Evolutionary conservation across 2,113 vertebrate species (phyloP).

Genomic region (Triplophysa dalaica): DNA sequence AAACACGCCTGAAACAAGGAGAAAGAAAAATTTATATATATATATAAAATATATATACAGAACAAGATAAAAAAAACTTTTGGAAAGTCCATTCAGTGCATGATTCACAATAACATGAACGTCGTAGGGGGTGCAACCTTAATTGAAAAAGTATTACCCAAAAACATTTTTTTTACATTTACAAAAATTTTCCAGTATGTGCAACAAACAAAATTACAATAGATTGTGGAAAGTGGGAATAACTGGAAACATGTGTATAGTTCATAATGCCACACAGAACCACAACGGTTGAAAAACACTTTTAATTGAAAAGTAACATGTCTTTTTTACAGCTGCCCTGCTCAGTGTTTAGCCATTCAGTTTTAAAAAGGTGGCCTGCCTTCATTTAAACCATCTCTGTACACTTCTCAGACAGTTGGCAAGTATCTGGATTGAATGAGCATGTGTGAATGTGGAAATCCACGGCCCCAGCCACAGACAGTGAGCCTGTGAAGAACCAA

Average conservation of each 20-base stretch:
- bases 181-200: too few relatives aligned
- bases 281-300: too few relatives aligned
- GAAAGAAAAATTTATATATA: background rate
- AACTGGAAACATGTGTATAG: too few relatives aligned
- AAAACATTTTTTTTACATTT: too few relatives aligned
- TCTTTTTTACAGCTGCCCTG: background rate
- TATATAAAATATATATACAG: background rate
- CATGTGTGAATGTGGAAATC: background rate
- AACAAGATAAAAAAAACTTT: background rate
- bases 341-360: background rate
- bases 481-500: slow-evolving; percentile 9
- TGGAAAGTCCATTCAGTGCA: background rate
- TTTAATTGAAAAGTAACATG: background rate
- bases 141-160: too few relatives aligned
- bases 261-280: too few relatives aligned
- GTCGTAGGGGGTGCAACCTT: too few relatives aligned
- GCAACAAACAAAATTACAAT: too few relatives aligned
- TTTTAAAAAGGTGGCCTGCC: slow-evolving; percentile 3
- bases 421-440: background rate
- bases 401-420: background rate
- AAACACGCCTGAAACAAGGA: slow-evolving; percentile 79
- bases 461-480: slow-evolving; percentile 3
- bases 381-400: background rate
- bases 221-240: too few relatives aligned
- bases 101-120: too few relatives aligned